Evolutionary conservation across 1,140 invertebrate species (phyloP), one percentile per base, ranked within the genome.

Genomic region (Euura saliciscinereae): DNA sequence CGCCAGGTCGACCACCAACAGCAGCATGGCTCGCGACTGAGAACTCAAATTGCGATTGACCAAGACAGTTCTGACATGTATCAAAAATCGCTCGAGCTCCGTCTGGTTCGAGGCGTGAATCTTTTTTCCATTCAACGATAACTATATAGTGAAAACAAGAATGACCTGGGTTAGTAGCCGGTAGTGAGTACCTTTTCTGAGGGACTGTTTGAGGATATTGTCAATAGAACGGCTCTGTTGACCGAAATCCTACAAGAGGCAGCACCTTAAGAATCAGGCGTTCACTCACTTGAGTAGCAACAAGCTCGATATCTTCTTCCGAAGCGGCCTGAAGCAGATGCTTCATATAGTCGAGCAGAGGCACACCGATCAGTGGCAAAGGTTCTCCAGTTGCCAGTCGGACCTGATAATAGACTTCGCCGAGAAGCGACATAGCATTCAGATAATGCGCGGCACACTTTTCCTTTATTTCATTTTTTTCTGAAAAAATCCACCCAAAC

Each of bases 251-350:
- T 28, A 28, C 28, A 28, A 28, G 28, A 28, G 28, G 28, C 28
- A 28, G 28, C 28, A 28, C 28, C 28, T 28, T 28, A 28, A 28
- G 1, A 28, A 28, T 28, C 28, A 28, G 28, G 28, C 28, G 28
- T 28, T 28, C 28, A 28, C 28, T 28, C 44, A 73, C 72, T 59
- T 73, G 68, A n/a, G n/a, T 69, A 45, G 70, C 68, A 45, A 69
- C 66, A 10, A 79, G 44, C 64, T 75, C 75, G 46, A 79, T 75
- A 65, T 79, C 76, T 13, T 75, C 74, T 66, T 78, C 76, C 68
- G 74, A 73, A 2, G 73, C 66, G 45, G 45, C 13, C 28, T 76
- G 73, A 13, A 79, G 66, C 44, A 79, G 67, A 28, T 72, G 73
- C 67, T 74, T 68, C 43, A 79, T 70, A 73, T 78, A 79, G 42